phyloP scores from a whole-genome alignment of 1,140 invertebrate genomes.

The Hestina assimilis region DNA sequence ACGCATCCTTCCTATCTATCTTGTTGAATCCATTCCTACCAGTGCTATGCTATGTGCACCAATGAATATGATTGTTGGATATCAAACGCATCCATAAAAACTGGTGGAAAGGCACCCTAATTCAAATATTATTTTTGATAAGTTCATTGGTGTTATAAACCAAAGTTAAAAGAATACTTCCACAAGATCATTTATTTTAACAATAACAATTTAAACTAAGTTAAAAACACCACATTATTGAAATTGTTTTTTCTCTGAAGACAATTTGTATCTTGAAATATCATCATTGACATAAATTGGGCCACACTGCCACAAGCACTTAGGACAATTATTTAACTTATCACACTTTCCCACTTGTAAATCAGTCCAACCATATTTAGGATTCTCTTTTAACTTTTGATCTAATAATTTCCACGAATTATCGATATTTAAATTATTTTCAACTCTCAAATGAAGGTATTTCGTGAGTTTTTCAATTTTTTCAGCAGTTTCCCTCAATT shows the following conservation, averaged over 20 bases:
- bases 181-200: too few relatives aligned
- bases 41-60: too few relatives aligned
- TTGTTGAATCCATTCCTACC: too few relatives aligned
- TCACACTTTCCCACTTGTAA: slow-evolving; percentile 38
- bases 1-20: too few relatives aligned
- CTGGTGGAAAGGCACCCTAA: too few relatives aligned
- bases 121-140: too few relatives aligned
- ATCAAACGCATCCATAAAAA: too few relatives aligned
- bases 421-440: slow-evolving; percentile 25
- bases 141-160: too few relatives aligned
- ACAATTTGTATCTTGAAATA: slow-evolving; percentile 23
- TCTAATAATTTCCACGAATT: slow-evolving; percentile 63
- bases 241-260: neutral
- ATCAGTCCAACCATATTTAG: slow-evolving; percentile 43
- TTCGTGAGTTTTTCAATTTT: slow-evolving; percentile 74
- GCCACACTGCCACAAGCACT: slow-evolving; percentile 71
- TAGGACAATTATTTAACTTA: slow-evolving; percentile 45
- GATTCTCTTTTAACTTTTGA: slow-evolving; percentile 28
- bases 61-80: too few relatives aligned
- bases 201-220: neutral
- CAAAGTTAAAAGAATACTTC: too few relatives aligned
- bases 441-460: slow-evolving; percentile 49
- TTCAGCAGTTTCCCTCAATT: slow-evolving; percentile 46
- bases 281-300: slow-evolving; percentile 59
- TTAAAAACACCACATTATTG: slow-evolving; percentile 9